Percentiles rank a stretch among this genome's conserved stretches.
Conservation (phyloP, 2,888 invertebrate genomes). For the Tromatobia lineatoria region DNA sequence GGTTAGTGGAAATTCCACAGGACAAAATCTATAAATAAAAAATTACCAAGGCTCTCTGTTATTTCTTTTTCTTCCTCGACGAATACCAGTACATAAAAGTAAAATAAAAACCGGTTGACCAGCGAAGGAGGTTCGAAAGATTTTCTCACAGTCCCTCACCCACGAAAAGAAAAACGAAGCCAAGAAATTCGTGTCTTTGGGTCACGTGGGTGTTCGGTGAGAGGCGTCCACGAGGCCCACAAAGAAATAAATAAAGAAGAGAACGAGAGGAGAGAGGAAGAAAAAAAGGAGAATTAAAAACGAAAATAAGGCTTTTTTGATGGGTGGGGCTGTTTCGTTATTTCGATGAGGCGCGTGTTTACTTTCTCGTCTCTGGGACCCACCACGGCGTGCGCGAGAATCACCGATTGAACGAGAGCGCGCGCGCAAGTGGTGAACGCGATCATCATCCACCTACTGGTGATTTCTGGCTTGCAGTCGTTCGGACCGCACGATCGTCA, state of each 20-base stretch:
- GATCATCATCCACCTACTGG: conserved; percentile 13
- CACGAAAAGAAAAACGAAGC: conserved; percentile 29
- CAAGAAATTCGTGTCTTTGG: conserved; percentile 55
- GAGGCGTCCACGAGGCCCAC: conserved; percentile 59
- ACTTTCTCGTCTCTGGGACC: conserved; percentile 57
- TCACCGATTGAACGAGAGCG: conserved; percentile 14
- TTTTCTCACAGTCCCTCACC: conserved; percentile 52
- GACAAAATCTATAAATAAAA: background rate
- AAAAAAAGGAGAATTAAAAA: conserved; percentile 43
- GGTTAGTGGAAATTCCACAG: background rate
- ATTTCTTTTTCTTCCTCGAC: background rate
- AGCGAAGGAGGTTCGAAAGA: conserved; percentile 13
- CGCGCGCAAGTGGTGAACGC: conserved; percentile 19
- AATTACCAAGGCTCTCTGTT: background rate
- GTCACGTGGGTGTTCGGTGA: conserved; percentile 67
- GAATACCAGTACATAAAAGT: background rate
- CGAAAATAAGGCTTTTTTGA: conserved; percentile 46
- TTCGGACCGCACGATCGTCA: conserved; percentile 8
- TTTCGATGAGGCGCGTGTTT: conserved; percentile 68
- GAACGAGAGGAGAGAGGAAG: conserved; percentile 53
- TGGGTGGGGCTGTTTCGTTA: conserved; percentile 70
- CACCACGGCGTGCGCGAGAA: conserved; percentile 58
- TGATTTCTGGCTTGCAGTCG: background rate
- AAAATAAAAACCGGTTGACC: conserved; percentile 46
- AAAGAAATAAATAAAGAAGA: conserved; percentile 36